A percentile compares a stretch with the other conserved stretches of the same genome.
Conservation (phyloP, 2,113 vertebrate species). For the Pampusana beccarii region DNA sequence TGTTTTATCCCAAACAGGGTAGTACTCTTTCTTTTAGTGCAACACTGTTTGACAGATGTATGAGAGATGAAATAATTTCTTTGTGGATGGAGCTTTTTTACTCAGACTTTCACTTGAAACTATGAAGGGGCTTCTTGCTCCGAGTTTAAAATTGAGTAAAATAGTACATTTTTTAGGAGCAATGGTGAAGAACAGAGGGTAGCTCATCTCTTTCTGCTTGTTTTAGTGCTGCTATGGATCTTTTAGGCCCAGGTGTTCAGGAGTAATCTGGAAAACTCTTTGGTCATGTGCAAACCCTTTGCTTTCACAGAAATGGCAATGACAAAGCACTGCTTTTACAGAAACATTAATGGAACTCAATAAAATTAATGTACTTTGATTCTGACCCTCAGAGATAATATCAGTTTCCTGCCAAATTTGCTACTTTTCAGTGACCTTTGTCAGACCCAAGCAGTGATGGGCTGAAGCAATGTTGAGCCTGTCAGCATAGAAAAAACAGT, state of each 20-base stretch:
- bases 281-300: not conserved
- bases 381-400: not conserved
- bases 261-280: not conserved
- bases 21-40: not conserved
- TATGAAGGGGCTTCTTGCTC: not conserved
- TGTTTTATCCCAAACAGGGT: not conserved
- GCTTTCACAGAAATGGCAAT: not conserved
- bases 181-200: not conserved
- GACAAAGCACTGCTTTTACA: not conserved
- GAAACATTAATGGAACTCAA: not conserved
- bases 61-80: not conserved
- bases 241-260: fast-evolving
- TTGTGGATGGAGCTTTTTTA: not conserved
- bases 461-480: not conserved
- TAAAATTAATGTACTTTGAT: not conserved
- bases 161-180: not conserved
- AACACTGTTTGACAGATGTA: not conserved
- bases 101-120: not conserved
- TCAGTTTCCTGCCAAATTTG: not conserved
- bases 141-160: not conserved
- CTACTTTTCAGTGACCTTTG: not conserved
- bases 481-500: not conserved
- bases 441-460: not conserved
- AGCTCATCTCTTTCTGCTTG: not conserved
- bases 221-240: not conserved